phyloP scores from a whole-genome alignment of 2,888 invertebrate species.

The Cataglyphis livida region DNA sequence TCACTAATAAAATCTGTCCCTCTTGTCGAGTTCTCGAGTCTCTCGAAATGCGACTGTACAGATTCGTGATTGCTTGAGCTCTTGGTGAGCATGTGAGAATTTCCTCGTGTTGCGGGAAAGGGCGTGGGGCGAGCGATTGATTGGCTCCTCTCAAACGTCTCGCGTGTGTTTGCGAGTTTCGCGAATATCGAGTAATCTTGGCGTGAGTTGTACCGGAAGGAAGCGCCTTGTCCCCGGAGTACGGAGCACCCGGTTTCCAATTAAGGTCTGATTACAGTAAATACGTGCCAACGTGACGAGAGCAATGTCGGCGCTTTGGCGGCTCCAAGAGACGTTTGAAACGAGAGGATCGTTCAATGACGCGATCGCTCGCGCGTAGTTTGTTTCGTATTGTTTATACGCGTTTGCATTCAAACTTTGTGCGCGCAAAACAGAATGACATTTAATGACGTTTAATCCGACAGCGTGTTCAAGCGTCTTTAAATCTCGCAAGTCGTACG shows the following conservation, averaged over 20 bases:
- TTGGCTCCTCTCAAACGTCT: conserved; percentile 44
- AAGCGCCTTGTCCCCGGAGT: conserved; percentile 45
- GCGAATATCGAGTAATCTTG: conserved; percentile 54
- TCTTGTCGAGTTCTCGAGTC: neutral
- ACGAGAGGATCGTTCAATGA: conserved; percentile 8
- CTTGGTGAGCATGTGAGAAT: conserved; percentile 16
- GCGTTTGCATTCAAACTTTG: neutral
- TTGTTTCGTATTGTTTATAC: conserved; percentile 25
- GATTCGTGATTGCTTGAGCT: conserved; percentile 6
- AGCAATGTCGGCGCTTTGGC: conserved; percentile 5
- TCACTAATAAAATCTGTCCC: neutral
- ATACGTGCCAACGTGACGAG: conserved; percentile 59
- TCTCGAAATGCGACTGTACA: neutral
- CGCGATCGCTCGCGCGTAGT: neutral
- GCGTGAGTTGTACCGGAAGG: conserved; percentile 55
- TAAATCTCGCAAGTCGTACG: neutral
- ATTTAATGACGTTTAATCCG: neutral
- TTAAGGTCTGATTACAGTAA: conserved; percentile 73
- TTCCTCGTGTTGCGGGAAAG: neutral
- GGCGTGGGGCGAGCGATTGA: conserved; percentile 17
- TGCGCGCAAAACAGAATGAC: neutral
- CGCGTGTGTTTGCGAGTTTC: conserved; percentile 43
- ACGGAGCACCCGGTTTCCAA: conserved; percentile 59
- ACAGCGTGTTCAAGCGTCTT: neutral
- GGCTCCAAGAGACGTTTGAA: conserved; percentile 3